These are phyloP conservation scores for Drosophila kuntzei DNA, from an alignment of 2,888 invertebrate genomes.

Conservation along the genomic window DNA sequence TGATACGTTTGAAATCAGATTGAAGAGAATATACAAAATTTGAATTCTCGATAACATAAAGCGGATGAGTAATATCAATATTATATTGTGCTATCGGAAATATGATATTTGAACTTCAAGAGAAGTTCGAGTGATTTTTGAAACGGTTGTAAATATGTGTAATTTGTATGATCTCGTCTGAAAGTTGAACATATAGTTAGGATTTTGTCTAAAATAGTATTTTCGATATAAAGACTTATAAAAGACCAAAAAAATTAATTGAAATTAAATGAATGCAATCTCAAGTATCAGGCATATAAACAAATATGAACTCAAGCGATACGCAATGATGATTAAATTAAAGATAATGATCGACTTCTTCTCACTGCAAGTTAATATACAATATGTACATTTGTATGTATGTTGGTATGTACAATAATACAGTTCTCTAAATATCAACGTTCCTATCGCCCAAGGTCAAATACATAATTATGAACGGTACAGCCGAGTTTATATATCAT, in stretches of 20 bases:
- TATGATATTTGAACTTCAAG: too few relatives aligned
- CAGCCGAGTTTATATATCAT: not conserved
- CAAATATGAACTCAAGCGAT: conserved; percentile 1
- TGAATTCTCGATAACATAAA: not conserved
- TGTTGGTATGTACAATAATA: not conserved
- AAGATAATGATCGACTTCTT: conserved; percentile 9
- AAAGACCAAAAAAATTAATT: not conserved
- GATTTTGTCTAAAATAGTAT: not conserved
- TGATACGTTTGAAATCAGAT: not conserved
- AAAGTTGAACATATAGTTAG: not conserved
- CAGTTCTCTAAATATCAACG: not conserved
- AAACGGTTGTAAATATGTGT: not conserved
- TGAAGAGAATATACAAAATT: not conserved
- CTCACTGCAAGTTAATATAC: conserved; percentile 4
- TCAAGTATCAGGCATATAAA: not conserved
- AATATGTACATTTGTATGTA: not conserved
- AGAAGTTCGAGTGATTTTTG: not conserved
- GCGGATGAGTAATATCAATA: too few relatives aligned
- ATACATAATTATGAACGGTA: not conserved
- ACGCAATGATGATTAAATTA: conserved; percentile 9
- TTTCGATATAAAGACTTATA: not conserved
- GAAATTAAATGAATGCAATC: conserved; percentile 3
- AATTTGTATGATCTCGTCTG: not conserved
- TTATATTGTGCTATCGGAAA: not conserved
- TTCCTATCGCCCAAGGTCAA: conserved; percentile 10